These are phyloP conservation scores for Ligdia adustata DNA, from an alignment of 2,888 invertebrate species.

Conservation along the genomic window DNA sequence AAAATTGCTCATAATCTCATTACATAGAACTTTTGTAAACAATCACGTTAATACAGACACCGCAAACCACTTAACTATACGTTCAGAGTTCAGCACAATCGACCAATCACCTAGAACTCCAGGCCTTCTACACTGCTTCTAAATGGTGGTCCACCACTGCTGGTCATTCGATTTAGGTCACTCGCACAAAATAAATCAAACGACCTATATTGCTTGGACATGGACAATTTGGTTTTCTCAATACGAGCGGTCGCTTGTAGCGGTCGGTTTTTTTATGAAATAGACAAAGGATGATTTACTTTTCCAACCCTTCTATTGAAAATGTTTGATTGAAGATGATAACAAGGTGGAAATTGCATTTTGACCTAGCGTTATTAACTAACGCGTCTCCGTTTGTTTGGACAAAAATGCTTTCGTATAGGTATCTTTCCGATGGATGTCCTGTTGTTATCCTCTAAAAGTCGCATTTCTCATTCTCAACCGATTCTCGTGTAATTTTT, in stretches of 20 bases:
- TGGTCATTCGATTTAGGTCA: constrained; percentile 51
- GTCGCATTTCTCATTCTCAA: too few relatives aligned
- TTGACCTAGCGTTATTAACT: too few relatives aligned
- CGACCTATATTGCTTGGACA: constrained; percentile 48
- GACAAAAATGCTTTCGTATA: too few relatives aligned
- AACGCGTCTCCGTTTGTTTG: too few relatives aligned
- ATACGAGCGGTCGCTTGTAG: constrained; percentile 5
- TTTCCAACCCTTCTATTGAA: constrained; percentile 7
- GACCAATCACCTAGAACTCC: constrained; percentile 17
- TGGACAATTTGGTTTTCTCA: constrained; percentile 40
- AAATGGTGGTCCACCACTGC: constrained; percentile 10
- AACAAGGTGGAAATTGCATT: too few relatives aligned
- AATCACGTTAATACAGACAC: background rate
- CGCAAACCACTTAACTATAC: background rate
- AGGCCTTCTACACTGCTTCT: background rate
- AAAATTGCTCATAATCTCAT: too few relatives aligned
- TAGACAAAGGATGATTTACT: background rate
- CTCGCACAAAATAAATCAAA: constrained; percentile 42
- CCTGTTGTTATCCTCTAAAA: too few relatives aligned
- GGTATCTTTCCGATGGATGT: too few relatives aligned
- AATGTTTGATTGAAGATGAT: too few relatives aligned
- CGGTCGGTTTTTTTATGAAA: too few relatives aligned
- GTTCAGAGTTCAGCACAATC: constrained; percentile 7
- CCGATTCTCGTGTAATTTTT: too few relatives aligned
- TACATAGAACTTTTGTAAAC: too few relatives aligned